Base-by-base conservation (phyloP, 92 coral and sea anemone species). In the Anthopleura xanthogrammica region DNA sequence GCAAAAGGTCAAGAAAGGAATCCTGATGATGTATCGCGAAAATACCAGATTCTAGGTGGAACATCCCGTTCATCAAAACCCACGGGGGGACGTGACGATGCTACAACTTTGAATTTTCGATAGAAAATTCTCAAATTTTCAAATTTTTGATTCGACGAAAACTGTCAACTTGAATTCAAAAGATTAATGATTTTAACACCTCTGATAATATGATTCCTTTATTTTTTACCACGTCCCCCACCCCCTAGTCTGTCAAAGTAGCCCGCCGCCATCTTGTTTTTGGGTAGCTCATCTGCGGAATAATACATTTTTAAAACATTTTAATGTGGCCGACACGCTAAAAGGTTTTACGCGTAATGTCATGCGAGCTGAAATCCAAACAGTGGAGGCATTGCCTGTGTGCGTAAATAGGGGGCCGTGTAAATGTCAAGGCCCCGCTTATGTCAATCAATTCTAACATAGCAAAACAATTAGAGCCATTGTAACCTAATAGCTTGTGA, bases 401-500 rank as follows among this genome's bases (percentile, higher is more conserved):
- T 68, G 80, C 82, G 87, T 54, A 78, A 84, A 84, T 78, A 80
- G 79, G 72, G 66, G 83, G 48, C 82, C 83, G 88, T 85, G 83
- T 78, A 85, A 29, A 84, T 85, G 91, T 90, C 91, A 90, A 75
- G 75, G 77, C 84, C 77, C 58, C 89, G 82, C 80, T 52, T 52
- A 20, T 88, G 94, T 91, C 94, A 91, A 91, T 91, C 94, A 91
- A 82, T 41, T 24, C 60, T 72, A 66, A 58, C 81, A 80, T 91
- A 56, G 78, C 80, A 85, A 85, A 85, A 82, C 91, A 87, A 93
- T 93, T 89, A 91, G 89, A 73, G 60, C 62, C 85, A 87, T 87
- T 87, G 98, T 77, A 91, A 87, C 82, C 87, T 86, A 93, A 93
- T 91, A 91, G 91, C 86, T 12, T 65, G 55, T 12, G 80, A 72